Base-by-base conservation (phyloP, 2,888 invertebrate genomes). In the Eucera pruinosa region DNA sequence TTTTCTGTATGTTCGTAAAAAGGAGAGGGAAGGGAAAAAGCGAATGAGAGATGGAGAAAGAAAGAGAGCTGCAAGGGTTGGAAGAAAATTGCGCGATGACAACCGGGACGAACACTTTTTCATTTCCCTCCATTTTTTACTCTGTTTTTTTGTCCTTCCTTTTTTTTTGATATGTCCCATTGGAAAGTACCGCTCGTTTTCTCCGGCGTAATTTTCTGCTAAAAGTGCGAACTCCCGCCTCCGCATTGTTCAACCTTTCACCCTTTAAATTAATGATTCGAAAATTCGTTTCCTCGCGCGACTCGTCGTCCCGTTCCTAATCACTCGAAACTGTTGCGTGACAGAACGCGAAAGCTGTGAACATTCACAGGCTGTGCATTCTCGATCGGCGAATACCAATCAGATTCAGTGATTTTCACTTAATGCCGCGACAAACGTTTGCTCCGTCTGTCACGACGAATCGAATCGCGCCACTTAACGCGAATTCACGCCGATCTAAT, bases 321-420 rank as follows among this genome's bases (percentile, higher is more conserved):
- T 72, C 55, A 60, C 15, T 48, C 36, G 67, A 58, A 66, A 62
- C 58, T 76, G 66, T 67, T 73, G 61, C 69, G 41, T 11, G 57
- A 15, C 23, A 36, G 33, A 20, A 47, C 60, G 27, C 47, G 11
- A 4, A n/a, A 23, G 13, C 47, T 13, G 15, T 20, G 20, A 27
- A 25, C 9, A 30, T 25, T 18, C 47, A 18, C 13, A 6, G 9
- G 15, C 9, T 11, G 48, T 27, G 30, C 25, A 41, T 60, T 69
- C 39, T 57, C 57, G n/a, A 66, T 52, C 43, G 13, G 18, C 23
- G 20, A 2, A 11, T 27, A 33, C 15, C 43, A 66, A 57, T 65
- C 50, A 45, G 41, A 48, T 64, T 78, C 27, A 25, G 9, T 41
- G 61, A 62, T 58, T 79, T 71, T 71, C 57, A 30, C 50, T 75